Evolutionary conservation across 30 jellyfish, hydroid and myxozoan species (phyloP).

Genomic region (Aurelia sp.): DNA sequence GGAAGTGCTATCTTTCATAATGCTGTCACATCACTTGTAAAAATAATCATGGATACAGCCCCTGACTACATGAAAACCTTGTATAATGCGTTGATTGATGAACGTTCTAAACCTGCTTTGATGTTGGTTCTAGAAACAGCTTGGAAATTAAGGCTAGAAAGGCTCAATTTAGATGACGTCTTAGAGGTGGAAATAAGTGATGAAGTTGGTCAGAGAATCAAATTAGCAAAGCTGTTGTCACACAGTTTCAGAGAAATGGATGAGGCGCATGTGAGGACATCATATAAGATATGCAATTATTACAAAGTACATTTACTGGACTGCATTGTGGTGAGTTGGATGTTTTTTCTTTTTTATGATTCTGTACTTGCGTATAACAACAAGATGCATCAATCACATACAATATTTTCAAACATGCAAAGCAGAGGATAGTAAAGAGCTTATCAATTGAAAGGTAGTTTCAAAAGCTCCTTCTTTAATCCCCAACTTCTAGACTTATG

Average conservation of each 20-base stretch:
- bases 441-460: no score
- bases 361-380: neutral
- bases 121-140: conserved; percentile 59
- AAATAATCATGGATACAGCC: conserved; percentile 23
- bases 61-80: conserved; percentile 30
- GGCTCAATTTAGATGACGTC: conserved; percentile 36
- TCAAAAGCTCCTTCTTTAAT: no score
- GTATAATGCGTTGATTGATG: conserved; percentile 57
- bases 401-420: no score
- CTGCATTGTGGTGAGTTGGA: conserved; percentile 57
- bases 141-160: conserved; percentile 43
- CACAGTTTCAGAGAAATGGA: conserved; percentile 18
- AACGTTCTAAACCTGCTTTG: conserved; percentile 30
- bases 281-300: conserved; percentile 63
- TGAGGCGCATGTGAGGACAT: conserved; percentile 25
- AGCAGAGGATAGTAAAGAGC: no score
- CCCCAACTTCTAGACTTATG: no score
- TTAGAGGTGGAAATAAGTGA: conserved; percentile 21
- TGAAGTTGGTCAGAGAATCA: conserved; percentile 26
- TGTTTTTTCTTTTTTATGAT: neutral
- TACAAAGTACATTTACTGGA: conserved; percentile 72
- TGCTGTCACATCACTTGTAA: conserved; percentile 55
- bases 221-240: conserved; percentile 49
- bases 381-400: no score
- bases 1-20: conserved; percentile 29